Percentiles rank a stretch among this genome's conserved stretches.
Evolutionary conservation across 1,140 invertebrate genomes (phyloP).

Genomic region (Brachionus sp.): DNA sequence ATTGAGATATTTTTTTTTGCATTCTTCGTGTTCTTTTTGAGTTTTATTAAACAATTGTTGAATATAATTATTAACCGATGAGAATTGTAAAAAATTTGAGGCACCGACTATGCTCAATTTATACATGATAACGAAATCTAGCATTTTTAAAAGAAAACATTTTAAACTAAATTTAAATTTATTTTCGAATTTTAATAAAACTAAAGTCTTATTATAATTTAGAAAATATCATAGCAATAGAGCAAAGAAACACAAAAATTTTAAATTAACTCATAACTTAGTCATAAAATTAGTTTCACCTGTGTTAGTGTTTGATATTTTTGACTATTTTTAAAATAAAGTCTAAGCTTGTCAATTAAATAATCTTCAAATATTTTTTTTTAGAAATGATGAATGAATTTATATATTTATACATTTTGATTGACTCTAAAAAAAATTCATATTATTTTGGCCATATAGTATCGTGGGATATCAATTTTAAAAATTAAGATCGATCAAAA

Average conservation of each 20-base stretch:
- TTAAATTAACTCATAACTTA: background rate
- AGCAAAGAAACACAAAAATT: background rate
- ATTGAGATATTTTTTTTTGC: background rate
- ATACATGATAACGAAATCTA: background rate
- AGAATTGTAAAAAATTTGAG: background rate
- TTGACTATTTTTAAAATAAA: background rate
- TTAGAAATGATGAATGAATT: too few relatives aligned
- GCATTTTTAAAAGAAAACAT: background rate
- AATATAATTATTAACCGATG: background rate
- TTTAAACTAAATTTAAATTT: background rate
- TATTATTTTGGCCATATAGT: too few relatives aligned
- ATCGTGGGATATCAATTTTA: too few relatives aligned
- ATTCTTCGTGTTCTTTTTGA: background rate
- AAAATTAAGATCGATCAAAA: too few relatives aligned
- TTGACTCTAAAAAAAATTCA: too few relatives aligned
- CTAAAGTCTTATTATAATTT: background rate
- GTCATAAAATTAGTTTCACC: background rate
- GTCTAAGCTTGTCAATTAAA: too few relatives aligned
- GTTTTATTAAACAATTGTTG: background rate
- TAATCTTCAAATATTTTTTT: too few relatives aligned
- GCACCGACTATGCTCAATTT: background rate
- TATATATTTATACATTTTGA: too few relatives aligned
- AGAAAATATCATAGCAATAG: background rate
- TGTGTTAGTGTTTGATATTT: background rate
- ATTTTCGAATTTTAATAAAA: background rate